Conservation (phyloP, 2,113 vertebrate genomes). For the Sarotherodon lohbergeri region DNA sequence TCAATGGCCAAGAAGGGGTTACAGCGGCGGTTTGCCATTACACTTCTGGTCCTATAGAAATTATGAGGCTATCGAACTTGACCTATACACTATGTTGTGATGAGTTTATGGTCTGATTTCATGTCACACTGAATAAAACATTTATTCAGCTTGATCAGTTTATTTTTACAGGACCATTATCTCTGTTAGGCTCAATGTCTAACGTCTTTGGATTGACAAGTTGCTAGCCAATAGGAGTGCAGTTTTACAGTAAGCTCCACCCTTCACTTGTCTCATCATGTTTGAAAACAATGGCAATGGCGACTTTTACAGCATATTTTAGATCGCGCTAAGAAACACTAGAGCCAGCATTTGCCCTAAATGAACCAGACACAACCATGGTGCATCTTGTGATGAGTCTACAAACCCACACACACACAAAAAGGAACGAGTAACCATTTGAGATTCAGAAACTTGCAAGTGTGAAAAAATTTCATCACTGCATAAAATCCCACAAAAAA, state of each 20-base stretch:
- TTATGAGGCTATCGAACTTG: background rate
- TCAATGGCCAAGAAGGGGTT: background rate
- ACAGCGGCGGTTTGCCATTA: background rate
- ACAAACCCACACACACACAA: background rate
- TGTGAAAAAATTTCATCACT: background rate
- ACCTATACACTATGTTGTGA: background rate
- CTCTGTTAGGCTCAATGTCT: background rate
- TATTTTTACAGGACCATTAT: background rate
- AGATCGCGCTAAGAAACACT: background rate
- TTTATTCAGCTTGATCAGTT: background rate
- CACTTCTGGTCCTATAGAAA: background rate
- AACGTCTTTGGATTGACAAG: background rate
- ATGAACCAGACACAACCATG: background rate
- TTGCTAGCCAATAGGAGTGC: background rate
- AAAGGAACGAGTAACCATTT: background rate
- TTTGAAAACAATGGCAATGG: background rate
- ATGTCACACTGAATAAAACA: background rate
- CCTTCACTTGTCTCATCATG: background rate
- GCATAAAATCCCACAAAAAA: background rate
- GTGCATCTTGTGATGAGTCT: background rate
- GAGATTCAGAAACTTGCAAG: background rate
- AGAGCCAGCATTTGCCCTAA: background rate
- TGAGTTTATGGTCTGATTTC: background rate
- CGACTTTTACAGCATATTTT: background rate
- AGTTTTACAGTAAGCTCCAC: background rate